Evolutionary conservation across 2,797 vertebrate species (phyloP).

Genomic region (Paguma larvata): DNA sequence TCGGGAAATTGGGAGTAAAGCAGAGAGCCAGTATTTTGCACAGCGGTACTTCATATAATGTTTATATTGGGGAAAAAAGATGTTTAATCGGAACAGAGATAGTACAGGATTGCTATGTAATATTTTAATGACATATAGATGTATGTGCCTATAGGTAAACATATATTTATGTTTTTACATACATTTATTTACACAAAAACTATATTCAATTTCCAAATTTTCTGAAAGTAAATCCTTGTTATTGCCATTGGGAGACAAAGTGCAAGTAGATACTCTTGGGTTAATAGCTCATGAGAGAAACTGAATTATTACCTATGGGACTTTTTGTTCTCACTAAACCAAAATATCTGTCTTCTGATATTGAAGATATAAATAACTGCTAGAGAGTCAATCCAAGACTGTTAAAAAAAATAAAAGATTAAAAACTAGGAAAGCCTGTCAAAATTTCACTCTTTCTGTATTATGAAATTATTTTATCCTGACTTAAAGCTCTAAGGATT

Average conservation of each 20-base stretch:
- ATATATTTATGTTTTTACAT: neutral
- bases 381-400: conserved; percentile 73
- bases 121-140: neutral
- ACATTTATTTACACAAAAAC: neutral
- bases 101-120: neutral
- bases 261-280: conserved; percentile 1
- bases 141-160: neutral
- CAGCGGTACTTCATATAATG: neutral
- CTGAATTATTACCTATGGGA: conserved; percentile 76
- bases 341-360: conserved; percentile 80
- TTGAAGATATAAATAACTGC: conserved; percentile 76
- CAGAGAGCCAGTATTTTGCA: neutral
- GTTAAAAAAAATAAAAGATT: conserved; percentile 66
- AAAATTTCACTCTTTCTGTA: conserved; percentile 78
- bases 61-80: neutral
- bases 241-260: neutral
- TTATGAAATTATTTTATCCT: conserved; percentile 76
- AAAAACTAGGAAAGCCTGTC: conserved; percentile 65
- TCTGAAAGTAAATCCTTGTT: neutral
- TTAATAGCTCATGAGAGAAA: conserved; percentile 59
- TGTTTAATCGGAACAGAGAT: neutral
- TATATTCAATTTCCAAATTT: neutral
- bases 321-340: conserved; percentile 73
- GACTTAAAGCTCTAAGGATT: conserved; percentile 77
- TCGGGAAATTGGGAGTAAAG: neutral